A percentile compares a stretch with the other conserved stretches of the same genome.
These are phyloP conservation scores for Jaculus jaculus DNA, from an alignment of 2,113 vertebrate genomes.

Conservation along the genomic window DNA sequence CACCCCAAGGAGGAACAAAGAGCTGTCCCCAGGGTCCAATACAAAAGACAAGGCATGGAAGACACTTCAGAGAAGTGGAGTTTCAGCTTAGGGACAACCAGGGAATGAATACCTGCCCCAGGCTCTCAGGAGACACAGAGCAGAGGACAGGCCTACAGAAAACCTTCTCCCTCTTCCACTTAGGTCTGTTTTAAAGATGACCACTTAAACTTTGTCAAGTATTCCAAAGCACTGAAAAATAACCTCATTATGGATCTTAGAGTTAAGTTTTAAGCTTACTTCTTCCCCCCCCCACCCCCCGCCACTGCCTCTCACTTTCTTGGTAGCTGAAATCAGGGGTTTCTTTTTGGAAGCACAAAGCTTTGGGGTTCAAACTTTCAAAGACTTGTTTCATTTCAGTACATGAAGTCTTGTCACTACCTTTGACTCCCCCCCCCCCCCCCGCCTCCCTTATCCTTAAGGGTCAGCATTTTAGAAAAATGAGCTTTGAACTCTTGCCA, in stretches of 20 bases:
- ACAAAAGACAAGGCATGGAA: slow-evolving; percentile 86
- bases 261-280: slow-evolving; percentile 34
- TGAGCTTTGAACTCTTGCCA: slow-evolving; percentile 62
- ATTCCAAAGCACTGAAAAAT: slow-evolving; percentile 30
- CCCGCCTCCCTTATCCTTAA: slow-evolving; percentile 56
- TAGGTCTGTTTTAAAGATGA: slow-evolving; percentile 44
- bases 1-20: slow-evolving; percentile 88
- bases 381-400: slow-evolving; percentile 73
- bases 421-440: slow-evolving; percentile 62
- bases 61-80: slow-evolving; percentile 82
- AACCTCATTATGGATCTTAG: slow-evolving; percentile 23
- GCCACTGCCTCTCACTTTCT: slow-evolving; percentile 34
- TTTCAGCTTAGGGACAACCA: slow-evolving; percentile 82
- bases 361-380: slow-evolving; percentile 49
- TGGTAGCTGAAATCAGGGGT: slow-evolving; percentile 19
- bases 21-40: slow-evolving; percentile 84
- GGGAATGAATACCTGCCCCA: slow-evolving; percentile 79
- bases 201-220: slow-evolving; percentile 41
- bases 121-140: slow-evolving; percentile 73
- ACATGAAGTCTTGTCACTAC: slow-evolving; percentile 69
- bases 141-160: slow-evolving; percentile 28
- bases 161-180: neutral
- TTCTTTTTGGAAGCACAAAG: slow-evolving; percentile 55
- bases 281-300: neutral
- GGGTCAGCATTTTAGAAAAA: slow-evolving; percentile 68